phyloP scores from a whole-genome alignment of 1,140 invertebrate species.

The Amphibalanus amphitrite region DNA sequence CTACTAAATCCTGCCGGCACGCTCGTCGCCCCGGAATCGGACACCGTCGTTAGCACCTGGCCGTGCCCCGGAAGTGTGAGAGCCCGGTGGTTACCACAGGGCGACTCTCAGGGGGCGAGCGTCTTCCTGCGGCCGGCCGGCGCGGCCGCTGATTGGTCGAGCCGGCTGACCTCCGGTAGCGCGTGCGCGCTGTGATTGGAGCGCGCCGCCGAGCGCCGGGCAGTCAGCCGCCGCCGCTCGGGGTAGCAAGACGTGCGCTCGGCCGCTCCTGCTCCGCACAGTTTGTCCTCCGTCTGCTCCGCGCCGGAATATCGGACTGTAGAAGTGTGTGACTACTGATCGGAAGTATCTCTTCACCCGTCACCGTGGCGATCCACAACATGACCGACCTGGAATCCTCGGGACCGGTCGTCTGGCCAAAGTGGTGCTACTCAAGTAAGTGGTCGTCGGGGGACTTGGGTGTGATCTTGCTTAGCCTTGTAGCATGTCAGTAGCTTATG shows the following conservation, averaged over 20 bases:
- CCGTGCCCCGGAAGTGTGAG: neutral
- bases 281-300: neutral
- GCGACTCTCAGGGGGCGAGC: neutral
- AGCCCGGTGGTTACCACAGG: neutral
- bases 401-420: constrained; percentile 64
- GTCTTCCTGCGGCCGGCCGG: neutral
- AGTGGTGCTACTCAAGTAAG: constrained; percentile 74
- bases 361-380: constrained; percentile 1
- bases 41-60: neutral
- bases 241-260: neutral
- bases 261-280: neutral
- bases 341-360: neutral
- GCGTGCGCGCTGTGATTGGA: constrained; percentile 1
- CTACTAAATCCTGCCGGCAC: too few species aligned
- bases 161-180: neutral
- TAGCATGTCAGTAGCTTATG: too few species aligned
- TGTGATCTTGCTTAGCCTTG: too few species aligned
- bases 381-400: constrained; percentile 67
- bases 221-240: neutral
- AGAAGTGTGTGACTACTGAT: neutral
- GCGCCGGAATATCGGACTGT: neutral
- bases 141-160: neutral
- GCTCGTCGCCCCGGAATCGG: too few species aligned
- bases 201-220: too few species aligned
- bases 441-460: too few species aligned